Conservation (phyloP, 2,797 vertebrate genomes). For the Monodelphis domestica region DNA sequence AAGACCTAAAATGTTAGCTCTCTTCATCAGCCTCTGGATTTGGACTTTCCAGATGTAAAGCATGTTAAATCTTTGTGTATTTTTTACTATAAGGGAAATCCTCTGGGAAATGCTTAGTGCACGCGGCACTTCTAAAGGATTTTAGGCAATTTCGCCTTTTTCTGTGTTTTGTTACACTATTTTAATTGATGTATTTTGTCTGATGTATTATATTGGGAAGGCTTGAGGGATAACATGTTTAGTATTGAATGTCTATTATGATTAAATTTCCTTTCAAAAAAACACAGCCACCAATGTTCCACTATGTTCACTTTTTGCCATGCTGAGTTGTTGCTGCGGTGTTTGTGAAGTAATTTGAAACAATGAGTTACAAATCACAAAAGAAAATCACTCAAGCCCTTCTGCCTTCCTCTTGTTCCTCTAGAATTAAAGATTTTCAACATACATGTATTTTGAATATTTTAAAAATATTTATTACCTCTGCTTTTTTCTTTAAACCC, state of each 20-base stretch:
- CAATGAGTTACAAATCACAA: not conserved
- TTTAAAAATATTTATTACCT: conserved; percentile 48
- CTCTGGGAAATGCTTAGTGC: conserved; percentile 71
- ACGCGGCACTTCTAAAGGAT: conserved; percentile 81
- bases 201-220: conserved; percentile 55
- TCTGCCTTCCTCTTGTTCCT: conserved; percentile 7
- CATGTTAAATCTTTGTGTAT: conserved; percentile 70
- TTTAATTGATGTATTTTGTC: conserved; percentile 72
- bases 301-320: not conserved
- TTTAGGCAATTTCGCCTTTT: conserved; percentile 66
- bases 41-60: conserved; percentile 79
- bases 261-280: conserved; percentile 67
- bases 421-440: conserved; percentile 47
- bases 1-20: conserved; percentile 66
- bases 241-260: conserved; percentile 66
- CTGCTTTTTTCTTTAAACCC: conserved; percentile 50
- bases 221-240: conserved; percentile 71
- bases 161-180: conserved; percentile 63
- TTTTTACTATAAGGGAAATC: conserved; percentile 80
- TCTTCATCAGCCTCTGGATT: conserved; percentile 64
- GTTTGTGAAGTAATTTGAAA: conserved; percentile 17
- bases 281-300: conserved; percentile 6
- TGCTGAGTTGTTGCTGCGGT: not conserved
- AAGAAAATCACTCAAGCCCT: conserved; percentile 46
- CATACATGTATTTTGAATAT: conserved; percentile 43